A percentile compares a stretch with the other conserved stretches of the same genome.
Evolutionary conservation across 2,113 vertebrate species (phyloP).

Genomic region (Mystacornis crossleyi): DNA sequence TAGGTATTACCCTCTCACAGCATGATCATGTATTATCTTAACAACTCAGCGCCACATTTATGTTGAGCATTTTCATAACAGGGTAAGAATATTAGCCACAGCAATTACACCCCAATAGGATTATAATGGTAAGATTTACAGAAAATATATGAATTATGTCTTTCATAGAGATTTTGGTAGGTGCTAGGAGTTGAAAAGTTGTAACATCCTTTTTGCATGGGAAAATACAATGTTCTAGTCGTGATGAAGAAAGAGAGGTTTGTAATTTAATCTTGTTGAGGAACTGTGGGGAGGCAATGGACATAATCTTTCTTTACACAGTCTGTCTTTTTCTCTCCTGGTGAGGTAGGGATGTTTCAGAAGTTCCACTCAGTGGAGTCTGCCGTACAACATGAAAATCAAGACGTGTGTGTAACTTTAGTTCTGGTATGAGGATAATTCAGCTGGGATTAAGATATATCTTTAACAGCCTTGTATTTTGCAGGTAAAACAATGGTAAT

Average conservation of each 20-base stretch:
- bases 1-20: slow-evolving; percentile 77
- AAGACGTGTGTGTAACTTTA: background rate
- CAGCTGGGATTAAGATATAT: slow-evolving; percentile 18
- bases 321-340: background rate
- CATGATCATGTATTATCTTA: slow-evolving; percentile 79
- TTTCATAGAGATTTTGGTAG: slow-evolving; percentile 21
- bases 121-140: slow-evolving; percentile 74
- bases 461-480: background rate
- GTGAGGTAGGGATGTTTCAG: slow-evolving; percentile 51
- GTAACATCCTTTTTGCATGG: slow-evolving; percentile 5
- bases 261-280: slow-evolving; percentile 38
- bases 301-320: background rate
- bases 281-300: background rate
- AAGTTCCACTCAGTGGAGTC: slow-evolving; percentile 9
- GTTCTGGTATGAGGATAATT: background rate
- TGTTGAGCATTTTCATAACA: slow-evolving; percentile 76
- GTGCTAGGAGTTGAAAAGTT: slow-evolving; percentile 31
- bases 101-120: slow-evolving; percentile 86
- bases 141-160: slow-evolving; percentile 2
- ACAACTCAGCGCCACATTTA: slow-evolving; percentile 77
- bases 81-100: slow-evolving; percentile 79
- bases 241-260: slow-evolving; percentile 4
- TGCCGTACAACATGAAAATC: background rate
- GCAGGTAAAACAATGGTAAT: background rate
- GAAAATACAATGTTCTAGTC: background rate